Evolutionary conservation across 2,113 vertebrate species (phyloP), one percentile per base, ranked within the genome.

Genomic region (Pterocles gutturalis): DNA sequence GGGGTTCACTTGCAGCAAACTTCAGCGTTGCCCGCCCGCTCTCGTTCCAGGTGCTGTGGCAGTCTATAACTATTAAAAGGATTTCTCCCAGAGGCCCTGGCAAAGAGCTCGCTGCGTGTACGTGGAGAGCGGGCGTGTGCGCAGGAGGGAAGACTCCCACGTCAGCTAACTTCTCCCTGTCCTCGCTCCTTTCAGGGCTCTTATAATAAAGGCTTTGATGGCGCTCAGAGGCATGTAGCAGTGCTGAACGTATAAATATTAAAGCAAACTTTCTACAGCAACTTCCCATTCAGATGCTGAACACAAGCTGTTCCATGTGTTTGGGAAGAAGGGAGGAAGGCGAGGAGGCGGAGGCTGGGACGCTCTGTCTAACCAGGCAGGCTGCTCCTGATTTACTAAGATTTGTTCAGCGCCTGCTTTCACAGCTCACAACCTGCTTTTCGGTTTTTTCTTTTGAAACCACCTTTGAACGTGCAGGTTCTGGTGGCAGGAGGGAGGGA

Each of bases 261-360:
- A 97, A 98, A 97, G 97, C 95, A 94, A 95, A 97, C 96, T 98
- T 97, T 91, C 86, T 86, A 49, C 96, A 96, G 97, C 96, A 94
- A 72, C 91, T 97, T 97, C 69, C 97, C 87, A 89, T 94, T 94
- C 97, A 97, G 97, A 94, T 91, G 94, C 29, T 93, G 97, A 96
- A 91, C 81, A 94, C 91, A 96, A 97, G 96, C 97, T 95, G 96
- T 91, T 97, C 93, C 96, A 96, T 95, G 96, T 97, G 92, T 95
- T 96, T 95, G 33, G 81, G 93, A 71, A 87, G 71, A 88, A 73
- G 65, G 46, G 49, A 64, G 89, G 91, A 83, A 76, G 49, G 75
- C 4, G 2, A 7, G 38, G 26, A 76, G 93, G 67, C 21, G 22
- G 87, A 41, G 72, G 77, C 65, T 79, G 88, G 57, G 38, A 76